A percentile compares a stretch with the other conserved stretches of the same genome.
These are phyloP conservation scores for Myotis davidii DNA, from an alignment of 2,113 vertebrate species.

Conservation along the genomic window DNA sequence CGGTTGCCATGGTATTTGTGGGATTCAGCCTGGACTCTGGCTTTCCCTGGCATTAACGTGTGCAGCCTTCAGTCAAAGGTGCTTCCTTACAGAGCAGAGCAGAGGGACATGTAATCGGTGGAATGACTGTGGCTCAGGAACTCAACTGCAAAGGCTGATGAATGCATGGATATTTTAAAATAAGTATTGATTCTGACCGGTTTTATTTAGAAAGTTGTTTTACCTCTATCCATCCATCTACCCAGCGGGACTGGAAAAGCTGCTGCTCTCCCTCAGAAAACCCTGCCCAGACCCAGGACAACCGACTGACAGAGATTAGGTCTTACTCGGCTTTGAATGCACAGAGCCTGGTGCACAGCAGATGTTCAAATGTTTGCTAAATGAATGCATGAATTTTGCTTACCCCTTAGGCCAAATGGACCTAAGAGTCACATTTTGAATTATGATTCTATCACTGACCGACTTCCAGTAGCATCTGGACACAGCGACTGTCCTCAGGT, in stretches of 20 bases:
- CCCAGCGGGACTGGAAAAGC: background rate
- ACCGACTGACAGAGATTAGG: background rate
- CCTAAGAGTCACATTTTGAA: background rate
- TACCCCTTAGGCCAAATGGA: background rate
- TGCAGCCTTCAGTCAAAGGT: slow-evolving; percentile 44
- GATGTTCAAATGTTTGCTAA: background rate
- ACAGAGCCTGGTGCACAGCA: background rate
- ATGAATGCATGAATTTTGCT: background rate
- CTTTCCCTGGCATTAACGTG: slow-evolving; percentile 40
- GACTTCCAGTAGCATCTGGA: background rate
- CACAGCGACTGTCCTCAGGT: background rate
- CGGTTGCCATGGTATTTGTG: slow-evolving; percentile 57
- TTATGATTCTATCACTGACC: background rate
- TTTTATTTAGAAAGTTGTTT: background rate
- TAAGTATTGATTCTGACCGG: background rate
- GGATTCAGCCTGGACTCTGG: background rate
- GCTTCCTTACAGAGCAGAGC: slow-evolving; percentile 13
- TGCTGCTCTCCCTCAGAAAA: background rate
- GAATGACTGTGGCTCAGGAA: background rate
- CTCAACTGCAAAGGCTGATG: background rate
- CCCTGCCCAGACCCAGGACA: background rate
- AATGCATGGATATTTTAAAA: background rate
- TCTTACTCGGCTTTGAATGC: background rate
- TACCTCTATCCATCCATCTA: background rate
- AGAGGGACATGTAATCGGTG: background rate